Evolutionary conservation across 2,113 vertebrate species (phyloP).

Genomic region (Euleptes europaea): DNA sequence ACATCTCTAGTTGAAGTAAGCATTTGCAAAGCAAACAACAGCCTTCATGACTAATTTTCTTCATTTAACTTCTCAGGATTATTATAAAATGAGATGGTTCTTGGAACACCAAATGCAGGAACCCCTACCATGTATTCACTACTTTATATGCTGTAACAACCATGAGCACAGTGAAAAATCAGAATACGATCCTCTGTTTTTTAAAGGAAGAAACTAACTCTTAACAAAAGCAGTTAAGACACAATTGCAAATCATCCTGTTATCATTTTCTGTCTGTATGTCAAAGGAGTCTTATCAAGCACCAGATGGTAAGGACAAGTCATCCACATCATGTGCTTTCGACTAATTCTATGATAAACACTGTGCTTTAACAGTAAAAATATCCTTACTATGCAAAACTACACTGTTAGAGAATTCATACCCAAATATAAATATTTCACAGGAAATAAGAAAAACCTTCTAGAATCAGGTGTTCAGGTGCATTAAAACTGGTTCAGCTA

Average conservation of each 20-base stretch:
- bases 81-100: neutral
- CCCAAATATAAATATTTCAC: neutral
- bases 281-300: neutral
- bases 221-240: neutral
- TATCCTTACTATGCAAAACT: neutral
- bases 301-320: slow-evolving; percentile 9
- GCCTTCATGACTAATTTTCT: neutral
- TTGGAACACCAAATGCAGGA: neutral
- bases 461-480: neutral
- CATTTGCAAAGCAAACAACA: too few relatives aligned
- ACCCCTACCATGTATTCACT: neutral
- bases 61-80: neutral
- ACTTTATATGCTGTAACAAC: neutral
- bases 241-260: neutral
- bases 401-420: neutral
- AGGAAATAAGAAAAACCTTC: neutral
- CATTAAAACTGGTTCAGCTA: neutral
- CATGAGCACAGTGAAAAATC: neutral
- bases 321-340: neutral
- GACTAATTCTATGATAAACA: slow-evolving; percentile 7
- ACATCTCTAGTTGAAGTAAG: too few relatives aligned
- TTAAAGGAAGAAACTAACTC: neutral
- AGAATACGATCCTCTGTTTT: neutral
- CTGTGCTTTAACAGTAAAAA: slow-evolving; percentile 11
- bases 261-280: neutral